phyloP scores from a whole-genome alignment of 1,140 invertebrate genomes.

The Heterodera carotae region DNA sequence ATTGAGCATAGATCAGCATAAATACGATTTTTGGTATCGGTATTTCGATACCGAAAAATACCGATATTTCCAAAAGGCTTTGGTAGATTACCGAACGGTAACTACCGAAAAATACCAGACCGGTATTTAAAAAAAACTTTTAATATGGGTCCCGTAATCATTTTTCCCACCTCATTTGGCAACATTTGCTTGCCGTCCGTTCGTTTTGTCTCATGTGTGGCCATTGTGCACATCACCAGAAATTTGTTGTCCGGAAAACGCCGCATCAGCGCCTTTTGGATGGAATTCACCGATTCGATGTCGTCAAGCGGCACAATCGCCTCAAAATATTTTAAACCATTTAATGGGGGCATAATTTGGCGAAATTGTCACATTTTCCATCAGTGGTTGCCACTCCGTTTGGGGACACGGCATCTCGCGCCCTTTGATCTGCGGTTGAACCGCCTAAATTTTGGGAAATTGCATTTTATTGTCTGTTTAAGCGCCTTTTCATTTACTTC shows the following conservation, averaged over 20 bases:
- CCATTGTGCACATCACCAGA: slow-evolving; percentile 20
- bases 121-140: too few relatives aligned
- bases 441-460: background rate
- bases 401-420: slow-evolving; percentile 20
- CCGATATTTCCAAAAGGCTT: too few relatives aligned
- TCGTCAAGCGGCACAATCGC: slow-evolving; percentile 14
- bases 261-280: slow-evolving; percentile 8
- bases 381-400: slow-evolving; percentile 17
- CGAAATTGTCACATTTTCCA: slow-evolving; percentile 10
- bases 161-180: background rate
- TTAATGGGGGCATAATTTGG: background rate
- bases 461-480: background rate
- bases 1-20: too few relatives aligned
- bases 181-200: background rate
- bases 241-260: slow-evolving; percentile 22
- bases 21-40: too few relatives aligned
- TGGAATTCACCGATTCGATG: slow-evolving; percentile 14
- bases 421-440: slow-evolving; percentile 15
- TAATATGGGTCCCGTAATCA: too few relatives aligned
- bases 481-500: background rate
- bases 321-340: background rate
- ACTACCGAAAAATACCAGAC: too few relatives aligned
- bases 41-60: too few relatives aligned
- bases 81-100: too few relatives aligned
- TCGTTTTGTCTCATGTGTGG: background rate